Base-by-base conservation (phyloP, 2,888 invertebrate species). In the Melanargia galathea region DNA sequence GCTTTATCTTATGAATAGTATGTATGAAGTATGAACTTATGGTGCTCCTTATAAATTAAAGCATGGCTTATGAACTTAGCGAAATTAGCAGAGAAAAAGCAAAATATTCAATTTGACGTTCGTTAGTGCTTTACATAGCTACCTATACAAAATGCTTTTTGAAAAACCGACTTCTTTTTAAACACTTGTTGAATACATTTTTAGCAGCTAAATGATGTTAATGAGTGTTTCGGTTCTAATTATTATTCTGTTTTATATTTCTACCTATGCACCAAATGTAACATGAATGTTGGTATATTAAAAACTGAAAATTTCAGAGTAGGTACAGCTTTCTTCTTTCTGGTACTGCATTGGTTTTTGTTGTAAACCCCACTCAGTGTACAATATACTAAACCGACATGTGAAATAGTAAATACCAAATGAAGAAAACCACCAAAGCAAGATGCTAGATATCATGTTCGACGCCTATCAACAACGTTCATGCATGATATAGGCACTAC, bases 401-500 rank as follows among this genome's bases (percentile, higher is more conserved):
- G n/a, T n/a, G n/a, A n/a, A n/a, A n/a, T n/a, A n/a, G n/a, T n/a
- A n/a, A n/a, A n/a, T n/a, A n/a, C n/a, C n/a, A n/a, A n/a, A n/a
- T n/a, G n/a, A n/a, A n/a, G n/a, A n/a, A n/a, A n/a, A n/a, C n/a
- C n/a, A n/a, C n/a, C n/a, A n/a, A n/a, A n/a, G n/a, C n/a, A n/a
- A 57, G 6, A 2, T 30, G 3, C 30, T 33, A 11, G 33, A 35
- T 13, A 18, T 7, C 4, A 16, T 11, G 49, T 52, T 52, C 20
- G 26, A 35, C 26, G 52, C 26, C 35, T 35, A 52, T 26, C 33
- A 52, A 35, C 33, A 52, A 35, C 52, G 16, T 52, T 52, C 52
- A 52, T 33, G 26, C 52, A 10, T 24, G 55, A 57, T 45, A 38
- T 33, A 46, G 43, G 38, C n/a, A n/a, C 43, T 45, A 58, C 24